These are phyloP conservation scores for Atta colombica DNA, from an alignment of 1,140 invertebrate species.

Conservation along the genomic window DNA sequence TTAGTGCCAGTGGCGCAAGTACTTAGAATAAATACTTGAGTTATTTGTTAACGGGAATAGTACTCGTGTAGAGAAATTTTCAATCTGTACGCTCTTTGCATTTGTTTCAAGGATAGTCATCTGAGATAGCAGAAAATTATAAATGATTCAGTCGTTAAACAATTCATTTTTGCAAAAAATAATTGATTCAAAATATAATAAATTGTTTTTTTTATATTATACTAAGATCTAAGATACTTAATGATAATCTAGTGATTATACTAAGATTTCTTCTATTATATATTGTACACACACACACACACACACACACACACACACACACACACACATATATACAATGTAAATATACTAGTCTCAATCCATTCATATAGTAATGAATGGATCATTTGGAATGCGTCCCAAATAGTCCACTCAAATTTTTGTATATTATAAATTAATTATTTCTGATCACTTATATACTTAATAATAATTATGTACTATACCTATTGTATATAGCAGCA, in stretches of 20 bases:
- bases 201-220: neutral
- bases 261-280: too few species aligned
- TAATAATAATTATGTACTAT: conserved; percentile 11
- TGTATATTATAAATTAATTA: neutral
- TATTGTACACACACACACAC: too few species aligned
- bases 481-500: neutral
- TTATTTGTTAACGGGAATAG: conserved; percentile 35
- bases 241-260: too few species aligned
- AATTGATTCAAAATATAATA: neutral
- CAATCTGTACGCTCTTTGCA: neutral
- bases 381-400: too few species aligned
- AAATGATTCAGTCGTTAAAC: neutral
- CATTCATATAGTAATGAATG: too few species aligned
- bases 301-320: too few species aligned
- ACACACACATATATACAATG: too few species aligned
- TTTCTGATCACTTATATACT: neutral
- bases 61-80: conserved; percentile 27
- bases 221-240: too few species aligned
- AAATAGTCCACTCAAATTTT: too few species aligned
- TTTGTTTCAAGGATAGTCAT: neutral
- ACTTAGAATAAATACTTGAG: conserved; percentile 40
- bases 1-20: conserved; percentile 54
- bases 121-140: neutral
- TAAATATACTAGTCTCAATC: too few species aligned
- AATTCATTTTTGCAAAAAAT: neutral